Percentiles rank a stretch among this genome's conserved stretches.
phyloP scores from a whole-genome alignment of 2,888 invertebrate species.

The Dermolepida albohirtum region DNA sequence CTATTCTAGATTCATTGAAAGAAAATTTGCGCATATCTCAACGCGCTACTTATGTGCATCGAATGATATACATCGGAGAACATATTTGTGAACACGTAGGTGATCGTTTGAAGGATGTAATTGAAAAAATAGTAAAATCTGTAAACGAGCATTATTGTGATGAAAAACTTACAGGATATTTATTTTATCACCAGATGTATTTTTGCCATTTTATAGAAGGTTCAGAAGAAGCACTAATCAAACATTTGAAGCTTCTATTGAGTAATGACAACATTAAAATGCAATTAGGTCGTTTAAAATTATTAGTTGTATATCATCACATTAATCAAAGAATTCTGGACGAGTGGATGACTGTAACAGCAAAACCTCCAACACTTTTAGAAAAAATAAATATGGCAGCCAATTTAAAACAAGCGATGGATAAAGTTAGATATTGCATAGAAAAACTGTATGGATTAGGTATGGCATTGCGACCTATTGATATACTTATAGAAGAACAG shows the following conservation, averaged over 20 bases:
- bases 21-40: constrained; percentile 47
- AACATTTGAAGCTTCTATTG: constrained; percentile 65
- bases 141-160: constrained; percentile 48
- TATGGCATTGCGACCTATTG: constrained; percentile 18
- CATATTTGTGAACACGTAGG: constrained; percentile 59
- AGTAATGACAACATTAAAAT: constrained; percentile 13
- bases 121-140: constrained; percentile 58
- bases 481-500: constrained; percentile 30
- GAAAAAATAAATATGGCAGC: constrained; percentile 62
- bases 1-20: constrained; percentile 46
- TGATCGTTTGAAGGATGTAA: constrained; percentile 59
- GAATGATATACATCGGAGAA: constrained; percentile 67
- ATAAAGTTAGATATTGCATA: constrained; percentile 45
- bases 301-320: constrained; percentile 66
- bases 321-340: constrained; percentile 56
- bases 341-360: constrained; percentile 50
- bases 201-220: constrained; percentile 60
- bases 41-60: constrained; percentile 63
- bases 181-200: constrained; percentile 47
- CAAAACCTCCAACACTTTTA: constrained; percentile 66
- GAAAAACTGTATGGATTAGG: constrained; percentile 47
- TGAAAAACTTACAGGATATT: constrained; percentile 47
- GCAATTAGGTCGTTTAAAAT: constrained; percentile 62
- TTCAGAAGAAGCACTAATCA: constrained; percentile 67
- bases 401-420: constrained; percentile 43